Base-by-base conservation (phyloP, 2,113 vertebrate species). In the Sinocyclocheilus maitianheensis region DNA sequence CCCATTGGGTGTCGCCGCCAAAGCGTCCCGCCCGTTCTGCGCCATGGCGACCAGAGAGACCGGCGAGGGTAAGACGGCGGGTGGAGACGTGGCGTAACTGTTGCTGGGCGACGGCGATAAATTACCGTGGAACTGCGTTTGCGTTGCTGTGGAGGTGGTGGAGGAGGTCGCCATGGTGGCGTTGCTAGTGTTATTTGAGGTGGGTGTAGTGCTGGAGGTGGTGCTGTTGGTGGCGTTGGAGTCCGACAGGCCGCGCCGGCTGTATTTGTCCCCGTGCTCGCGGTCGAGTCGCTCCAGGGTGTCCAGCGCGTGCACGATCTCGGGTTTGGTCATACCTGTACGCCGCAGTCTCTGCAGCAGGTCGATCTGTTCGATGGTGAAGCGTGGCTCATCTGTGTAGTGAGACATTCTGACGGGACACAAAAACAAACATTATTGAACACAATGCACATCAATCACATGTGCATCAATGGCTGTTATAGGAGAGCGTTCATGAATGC, bases 351-450 rank as follows among this genome's bases (percentile, higher is more conserved):
- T 96, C 94, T 99, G 98, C 89, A 99, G 97, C 91, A 99, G 96
- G 93, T 99, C 98, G 90, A 99, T 99, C 95, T 99, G 98, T 96
- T 99, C 98, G 90, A 99, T 99, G 90, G 98, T 99, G 92, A 99
- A 99, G 94, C 97, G 96, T 87, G 43, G 43, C 9, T 46, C 43
- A 46, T 46, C 43, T 46, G 43, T 46, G 43, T 10, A 46, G 43
- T 46, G 43, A 46, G 43, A 46, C 43, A 46, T 46, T 46, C 43
- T 46, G 43, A 46, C 9, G 10, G 43, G 1, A 46, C 43, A 46
- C 43, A 46, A 1, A 43, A 43, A 7, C 1, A 43, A 43, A 43
- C 43, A 43, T 34, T 34, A 34, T 34, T 34, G 2, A 3, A 34
- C 30, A 34, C 43, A 43, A 43, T 43, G 43, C 2, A 43, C 43